A percentile compares a stretch with the other conserved stretches of the same genome.
These are phyloP conservation scores for Drosophila nigromelanica DNA, from an alignment of 1,140 invertebrate genomes.

Conservation along the genomic window DNA sequence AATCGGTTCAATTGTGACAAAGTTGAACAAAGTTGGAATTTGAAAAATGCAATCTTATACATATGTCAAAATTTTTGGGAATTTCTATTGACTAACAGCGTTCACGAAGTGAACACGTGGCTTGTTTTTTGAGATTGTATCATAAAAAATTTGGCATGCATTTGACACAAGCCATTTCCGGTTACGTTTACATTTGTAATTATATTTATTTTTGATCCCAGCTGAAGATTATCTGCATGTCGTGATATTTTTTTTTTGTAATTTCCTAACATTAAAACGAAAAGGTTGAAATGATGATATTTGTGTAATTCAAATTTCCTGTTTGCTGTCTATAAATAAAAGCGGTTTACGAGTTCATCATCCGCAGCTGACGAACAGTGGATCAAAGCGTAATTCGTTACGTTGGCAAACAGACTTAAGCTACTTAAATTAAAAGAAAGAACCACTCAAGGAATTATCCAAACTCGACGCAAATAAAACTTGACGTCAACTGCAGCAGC, in stretches of 20 bases:
- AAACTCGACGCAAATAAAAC: constrained; percentile 60
- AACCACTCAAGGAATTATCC: constrained; percentile 60
- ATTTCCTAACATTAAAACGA: neutral
- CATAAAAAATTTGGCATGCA: too few species aligned
- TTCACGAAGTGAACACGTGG: too few species aligned
- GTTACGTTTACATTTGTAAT: neutral
- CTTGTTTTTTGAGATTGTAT: too few species aligned
- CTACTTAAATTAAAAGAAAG: constrained; percentile 67
- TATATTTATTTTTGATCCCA: neutral
- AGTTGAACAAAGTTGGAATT: too few species aligned
- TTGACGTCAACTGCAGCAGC: constrained; percentile 54
- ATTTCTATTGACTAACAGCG: too few species aligned
- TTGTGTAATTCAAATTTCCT: constrained; percentile 5
- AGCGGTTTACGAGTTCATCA: constrained; percentile 1
- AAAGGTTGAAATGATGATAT: constrained; percentile 7
- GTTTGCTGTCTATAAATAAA: constrained; percentile 18
- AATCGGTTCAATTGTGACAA: too few species aligned
- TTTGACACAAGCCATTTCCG: too few species aligned
- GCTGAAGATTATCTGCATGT: neutral
- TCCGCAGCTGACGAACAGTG: too few species aligned
- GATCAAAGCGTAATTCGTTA: constrained; percentile 7
- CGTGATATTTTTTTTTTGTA: neutral
- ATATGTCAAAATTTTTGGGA: too few species aligned
- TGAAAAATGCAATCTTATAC: too few species aligned
- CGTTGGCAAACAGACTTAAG: constrained; percentile 50